phyloP scores from a whole-genome alignment of 2,888 invertebrate genomes.

The Tenthredo livida region DNA sequence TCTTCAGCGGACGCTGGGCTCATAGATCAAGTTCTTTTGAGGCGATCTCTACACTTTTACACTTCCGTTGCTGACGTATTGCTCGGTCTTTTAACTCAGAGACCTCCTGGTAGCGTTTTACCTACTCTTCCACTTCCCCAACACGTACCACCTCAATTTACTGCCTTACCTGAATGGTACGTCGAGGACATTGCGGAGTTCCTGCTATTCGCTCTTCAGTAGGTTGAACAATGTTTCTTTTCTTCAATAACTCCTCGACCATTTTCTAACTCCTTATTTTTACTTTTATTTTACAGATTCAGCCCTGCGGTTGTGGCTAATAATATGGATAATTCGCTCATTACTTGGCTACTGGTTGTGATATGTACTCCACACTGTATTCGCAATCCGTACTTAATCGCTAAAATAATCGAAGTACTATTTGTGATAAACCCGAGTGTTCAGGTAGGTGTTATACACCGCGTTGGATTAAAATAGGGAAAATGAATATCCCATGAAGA shows the following conservation, averaged over 20 bases:
- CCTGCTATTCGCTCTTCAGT: conserved; percentile 95
- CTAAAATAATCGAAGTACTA: conserved; percentile 96
- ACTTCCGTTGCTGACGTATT: conserved; percentile 91
- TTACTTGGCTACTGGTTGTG: conserved; percentile 93
- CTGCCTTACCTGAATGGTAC: conserved; percentile 97
- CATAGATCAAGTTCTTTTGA: conserved; percentile 90
- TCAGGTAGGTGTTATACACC: conserved; percentile 73
- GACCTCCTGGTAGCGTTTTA: conserved; percentile 78
- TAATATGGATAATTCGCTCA: conserved; percentile 89
- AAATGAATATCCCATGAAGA: background rate
- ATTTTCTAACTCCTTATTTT: conserved; percentile 39
- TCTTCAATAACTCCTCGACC: conserved; percentile 3
- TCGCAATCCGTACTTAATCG: conserved; percentile 97
- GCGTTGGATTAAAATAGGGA: background rate
- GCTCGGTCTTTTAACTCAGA: conserved; percentile 83
- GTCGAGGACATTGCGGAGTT: conserved; percentile 99
- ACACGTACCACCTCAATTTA: conserved; percentile 87
- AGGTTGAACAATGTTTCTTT: conserved; percentile 78
- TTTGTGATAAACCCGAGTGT: conserved; percentile 89
- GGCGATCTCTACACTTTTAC: conserved; percentile 92
- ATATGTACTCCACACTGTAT: conserved; percentile 95
- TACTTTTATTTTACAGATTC: conserved; percentile 81
- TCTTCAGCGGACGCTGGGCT: conserved; percentile 95
- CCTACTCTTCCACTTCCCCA: conserved; percentile 81
- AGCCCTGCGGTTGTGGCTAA: conserved; percentile 87